Conservation (phyloP, 2,888 invertebrate species). For the Alviniconcha strummeri region DNA sequence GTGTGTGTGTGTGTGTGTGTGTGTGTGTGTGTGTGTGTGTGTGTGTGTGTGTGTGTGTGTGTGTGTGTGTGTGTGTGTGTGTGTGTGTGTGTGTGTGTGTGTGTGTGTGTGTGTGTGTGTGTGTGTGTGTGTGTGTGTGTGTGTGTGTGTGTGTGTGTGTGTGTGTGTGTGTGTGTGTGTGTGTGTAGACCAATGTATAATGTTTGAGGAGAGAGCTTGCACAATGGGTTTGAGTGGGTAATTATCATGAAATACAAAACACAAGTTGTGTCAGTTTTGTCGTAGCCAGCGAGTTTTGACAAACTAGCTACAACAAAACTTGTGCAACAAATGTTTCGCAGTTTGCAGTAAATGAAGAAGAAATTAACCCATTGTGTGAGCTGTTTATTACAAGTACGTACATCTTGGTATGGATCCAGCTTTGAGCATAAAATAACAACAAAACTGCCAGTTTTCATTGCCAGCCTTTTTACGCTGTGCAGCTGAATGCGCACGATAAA, state of each 20-base stretch:
- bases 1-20: background rate
- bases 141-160: background rate
- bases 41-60: slow-evolving; percentile 4
- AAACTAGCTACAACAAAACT: background rate
- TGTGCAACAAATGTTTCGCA: background rate
- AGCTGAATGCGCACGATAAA: no score
- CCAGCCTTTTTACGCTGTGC: no score
- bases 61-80: slow-evolving; percentile 13
- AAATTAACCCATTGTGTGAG: no score
- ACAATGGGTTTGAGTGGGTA: background rate
- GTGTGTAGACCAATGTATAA: background rate
- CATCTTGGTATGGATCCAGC: no score
- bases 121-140: slow-evolving; percentile 15
- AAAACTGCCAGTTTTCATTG: no score
- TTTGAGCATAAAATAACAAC: no score
- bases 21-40: background rate
- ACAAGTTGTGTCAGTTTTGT: no score
- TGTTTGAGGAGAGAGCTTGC: background rate
- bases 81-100: slow-evolving; percentile 10
- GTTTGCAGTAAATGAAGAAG: background rate
- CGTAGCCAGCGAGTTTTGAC: no score
- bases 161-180: background rate
- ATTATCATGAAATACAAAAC: background rate
- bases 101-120: slow-evolving; percentile 15
- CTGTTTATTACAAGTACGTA: no score